phyloP scores from a whole-genome alignment of 2,797 vertebrate species.

The Carcharodon carcharias region DNA sequence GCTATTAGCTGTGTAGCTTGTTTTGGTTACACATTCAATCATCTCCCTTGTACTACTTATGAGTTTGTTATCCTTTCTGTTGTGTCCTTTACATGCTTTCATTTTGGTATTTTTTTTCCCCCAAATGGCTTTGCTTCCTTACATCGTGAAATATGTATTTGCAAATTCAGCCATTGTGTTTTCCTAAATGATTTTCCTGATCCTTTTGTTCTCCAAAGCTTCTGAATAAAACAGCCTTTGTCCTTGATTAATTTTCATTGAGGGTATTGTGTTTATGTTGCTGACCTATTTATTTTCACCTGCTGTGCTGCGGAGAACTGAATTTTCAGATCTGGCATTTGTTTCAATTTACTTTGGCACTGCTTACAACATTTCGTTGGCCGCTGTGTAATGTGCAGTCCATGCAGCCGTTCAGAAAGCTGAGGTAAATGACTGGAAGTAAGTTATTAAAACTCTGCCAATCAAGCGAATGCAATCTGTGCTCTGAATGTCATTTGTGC shows the following conservation, averaged over 20 bases:
- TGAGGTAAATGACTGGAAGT: neutral
- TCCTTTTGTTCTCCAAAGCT: neutral
- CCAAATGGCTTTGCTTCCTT: neutral
- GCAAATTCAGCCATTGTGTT: neutral
- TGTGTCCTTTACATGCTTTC: neutral
- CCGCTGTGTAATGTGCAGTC: neutral
- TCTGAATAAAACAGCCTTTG: conserved; percentile 33
- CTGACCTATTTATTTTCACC: neutral
- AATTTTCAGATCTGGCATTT: neutral
- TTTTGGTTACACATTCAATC: neutral
- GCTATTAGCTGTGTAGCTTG: neutral
- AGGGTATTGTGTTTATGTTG: neutral
- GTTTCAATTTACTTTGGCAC: neutral
- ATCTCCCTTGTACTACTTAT: neutral
- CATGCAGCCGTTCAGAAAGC: neutral
- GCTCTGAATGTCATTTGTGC: neutral
- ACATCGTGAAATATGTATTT: neutral
- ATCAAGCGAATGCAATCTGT: neutral
- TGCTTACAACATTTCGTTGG: neutral
- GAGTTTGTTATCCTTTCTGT: conserved; percentile 7
- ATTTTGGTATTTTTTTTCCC: neutral
- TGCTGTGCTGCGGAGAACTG: neutral
- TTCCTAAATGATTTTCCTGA: neutral
- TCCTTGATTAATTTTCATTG: neutral
- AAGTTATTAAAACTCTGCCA: neutral